Conservation (phyloP, 2,888 invertebrate genomes). For the Crioceris asparagi region DNA sequence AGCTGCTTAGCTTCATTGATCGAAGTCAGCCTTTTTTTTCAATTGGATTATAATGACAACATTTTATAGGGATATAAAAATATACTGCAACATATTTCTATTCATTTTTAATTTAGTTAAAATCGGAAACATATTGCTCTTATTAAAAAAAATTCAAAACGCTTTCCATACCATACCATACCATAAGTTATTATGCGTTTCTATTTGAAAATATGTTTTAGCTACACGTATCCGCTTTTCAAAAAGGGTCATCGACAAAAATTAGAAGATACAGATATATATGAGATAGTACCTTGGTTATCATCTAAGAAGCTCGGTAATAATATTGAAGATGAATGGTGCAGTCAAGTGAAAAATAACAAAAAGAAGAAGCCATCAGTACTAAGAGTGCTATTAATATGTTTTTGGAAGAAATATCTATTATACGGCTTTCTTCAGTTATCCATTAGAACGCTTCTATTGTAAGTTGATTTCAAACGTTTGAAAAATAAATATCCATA, state of each 20-base stretch:
- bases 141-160: no score
- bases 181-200: no score
- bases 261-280: constrained; percentile 50
- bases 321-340: constrained; percentile 19
- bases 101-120: not conserved
- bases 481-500: not conserved
- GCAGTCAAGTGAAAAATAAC: constrained; percentile 6
- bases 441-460: constrained; percentile 18
- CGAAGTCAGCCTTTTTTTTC: no score
- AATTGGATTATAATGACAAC: no score
- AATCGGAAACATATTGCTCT: no score
- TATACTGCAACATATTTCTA: not conserved
- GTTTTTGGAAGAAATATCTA: constrained; percentile 20
- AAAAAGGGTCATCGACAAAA: constrained; percentile 52
- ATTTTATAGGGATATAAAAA: not conserved
- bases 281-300: constrained; percentile 34
- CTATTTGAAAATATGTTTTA: constrained; percentile 13
- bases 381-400: constrained; percentile 14
- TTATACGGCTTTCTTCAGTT: constrained; percentile 21
- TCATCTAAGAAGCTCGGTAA: constrained; percentile 21
- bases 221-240: constrained; percentile 34
- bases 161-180: no score
- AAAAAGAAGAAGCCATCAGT: constrained; percentile 13
- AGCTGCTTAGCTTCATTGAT: no score
- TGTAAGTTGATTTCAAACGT: constrained; percentile 18